Evolutionary conservation across 2,113 vertebrate genomes (phyloP), one percentile per base, ranked within the genome.

Genomic region (Butorides virescens): DNA sequence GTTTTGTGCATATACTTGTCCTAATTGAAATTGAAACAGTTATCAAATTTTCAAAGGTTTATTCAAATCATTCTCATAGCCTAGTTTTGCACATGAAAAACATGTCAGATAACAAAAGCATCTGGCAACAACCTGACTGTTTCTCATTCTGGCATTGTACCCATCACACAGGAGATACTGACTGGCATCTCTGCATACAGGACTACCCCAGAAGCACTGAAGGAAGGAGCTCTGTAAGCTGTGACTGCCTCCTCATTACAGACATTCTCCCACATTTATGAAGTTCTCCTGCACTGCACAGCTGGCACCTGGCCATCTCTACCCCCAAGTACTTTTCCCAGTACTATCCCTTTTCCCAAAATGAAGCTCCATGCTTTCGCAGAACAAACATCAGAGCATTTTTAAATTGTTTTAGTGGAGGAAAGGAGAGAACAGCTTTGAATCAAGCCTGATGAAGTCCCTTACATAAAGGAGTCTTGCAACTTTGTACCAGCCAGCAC

Each of bases 11-110:
- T 62, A 85, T 26, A 30, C 17, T 91, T 79, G 84, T 72, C 50
- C 73, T 92, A 89, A 95, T 15, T 34, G 21, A 93, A 94, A 86
- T 3, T 4, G 17, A 92, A 85, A 79, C 32, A 22, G 55, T 52
- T 55, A 86, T 10, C 39, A 63, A 39, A 82, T 68, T 91, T 96
- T 81, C 78, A 92, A 92, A 97, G 71, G 74, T 53, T 92, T 88
- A 68, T 90, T 56, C 26, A 92, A 92, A 89, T 53, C 25, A 61
- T 90, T 87, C 61, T 71, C 49, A 71, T n/a, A 77, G 78, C 66
- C 66, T 86, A 73, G 18, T 63, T 93, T 84, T 74, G 50, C 15
- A 26, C 11, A 87, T 18, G 52, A 76, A 86, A 95, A 62, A 46
- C 37, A 19, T 13, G 17, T 61, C 71, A 93, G 63, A 70, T 37